Percentiles rank a stretch among this genome's conserved stretches.
Evolutionary conservation across 2,888 invertebrate species (phyloP).

Genomic region (Pardosa pseudoannulata): DNA sequence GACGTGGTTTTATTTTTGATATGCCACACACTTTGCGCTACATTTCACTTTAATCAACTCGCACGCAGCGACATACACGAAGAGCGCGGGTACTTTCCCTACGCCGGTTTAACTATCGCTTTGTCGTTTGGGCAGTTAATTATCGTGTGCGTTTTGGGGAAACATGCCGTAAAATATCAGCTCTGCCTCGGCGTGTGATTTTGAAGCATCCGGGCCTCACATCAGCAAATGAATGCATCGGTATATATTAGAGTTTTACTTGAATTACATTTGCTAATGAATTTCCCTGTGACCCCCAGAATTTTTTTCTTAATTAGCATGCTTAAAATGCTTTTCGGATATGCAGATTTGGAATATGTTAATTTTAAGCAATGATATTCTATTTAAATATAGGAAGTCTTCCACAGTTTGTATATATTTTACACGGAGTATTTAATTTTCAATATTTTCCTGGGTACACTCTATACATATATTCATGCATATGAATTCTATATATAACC

Average conservation of each 20-base stretch:
- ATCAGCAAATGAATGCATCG: not conserved
- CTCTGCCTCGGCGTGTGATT: not conserved
- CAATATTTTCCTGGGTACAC: no score
- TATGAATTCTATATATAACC: no score
- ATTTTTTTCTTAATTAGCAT: no score
- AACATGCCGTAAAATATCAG: not conserved
- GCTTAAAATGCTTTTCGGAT: no score
- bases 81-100: not conserved
- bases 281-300: not conserved
- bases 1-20: slow-evolving; percentile 19
- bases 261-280: not conserved
- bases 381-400: no score
- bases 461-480: no score
- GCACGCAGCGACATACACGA: not conserved
- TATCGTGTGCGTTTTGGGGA: not conserved
- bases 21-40: not conserved
- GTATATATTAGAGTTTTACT: not conserved
- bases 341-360: no score
- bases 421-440: no score
- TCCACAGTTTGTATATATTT: no score
- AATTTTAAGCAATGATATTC: no score
- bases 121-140: not conserved
- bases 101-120: not conserved
- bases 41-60: slow-evolving; percentile 25
- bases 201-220: not conserved